Conservation (phyloP, 2,888 invertebrate genomes). For the Drosophila birchii region DNA sequence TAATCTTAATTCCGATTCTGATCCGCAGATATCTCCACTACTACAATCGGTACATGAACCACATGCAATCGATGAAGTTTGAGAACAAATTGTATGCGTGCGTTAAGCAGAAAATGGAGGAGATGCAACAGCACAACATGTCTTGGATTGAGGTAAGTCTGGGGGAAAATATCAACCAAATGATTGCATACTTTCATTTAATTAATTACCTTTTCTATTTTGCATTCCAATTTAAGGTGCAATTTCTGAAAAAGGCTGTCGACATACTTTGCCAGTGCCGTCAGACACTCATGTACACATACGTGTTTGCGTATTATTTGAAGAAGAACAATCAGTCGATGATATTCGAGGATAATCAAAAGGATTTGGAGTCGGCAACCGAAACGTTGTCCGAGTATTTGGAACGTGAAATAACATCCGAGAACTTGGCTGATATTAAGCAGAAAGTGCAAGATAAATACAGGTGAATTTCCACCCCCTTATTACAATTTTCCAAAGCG, state of each 20-base stretch:
- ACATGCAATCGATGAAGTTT: slow-evolving; percentile 99
- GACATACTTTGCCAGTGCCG: slow-evolving; percentile 98
- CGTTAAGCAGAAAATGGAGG: slow-evolving; percentile 99
- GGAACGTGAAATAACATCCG: slow-evolving; percentile 98
- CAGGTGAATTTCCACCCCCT: slow-evolving; percentile 87
- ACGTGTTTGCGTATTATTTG: slow-evolving; percentile 99
- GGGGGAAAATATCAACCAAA: background rate
- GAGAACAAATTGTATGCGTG: slow-evolving; percentile 98
- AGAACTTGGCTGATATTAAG: slow-evolving; percentile 98
- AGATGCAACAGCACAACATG: slow-evolving; percentile 99
- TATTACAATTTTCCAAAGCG: no score
- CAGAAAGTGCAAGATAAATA: slow-evolving; percentile 99
- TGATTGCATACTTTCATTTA: background rate
- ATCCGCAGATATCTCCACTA: slow-evolving; percentile 96
- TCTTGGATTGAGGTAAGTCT: slow-evolving; percentile 96
- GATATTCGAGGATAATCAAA: slow-evolving; percentile 99
- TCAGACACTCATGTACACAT: slow-evolving; percentile 99
- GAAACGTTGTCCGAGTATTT: slow-evolving; percentile 98
- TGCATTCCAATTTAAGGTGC: slow-evolving; percentile 89
- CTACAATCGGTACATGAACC: slow-evolving; percentile 99
- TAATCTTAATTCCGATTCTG: background rate
- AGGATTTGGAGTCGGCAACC: slow-evolving; percentile 98
- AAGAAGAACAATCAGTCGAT: slow-evolving; percentile 99
- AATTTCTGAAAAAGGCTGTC: slow-evolving; percentile 98
- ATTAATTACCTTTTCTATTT: background rate